Conservation (phyloP, 2,113 vertebrate species). For the Melospiza melodia region DNA sequence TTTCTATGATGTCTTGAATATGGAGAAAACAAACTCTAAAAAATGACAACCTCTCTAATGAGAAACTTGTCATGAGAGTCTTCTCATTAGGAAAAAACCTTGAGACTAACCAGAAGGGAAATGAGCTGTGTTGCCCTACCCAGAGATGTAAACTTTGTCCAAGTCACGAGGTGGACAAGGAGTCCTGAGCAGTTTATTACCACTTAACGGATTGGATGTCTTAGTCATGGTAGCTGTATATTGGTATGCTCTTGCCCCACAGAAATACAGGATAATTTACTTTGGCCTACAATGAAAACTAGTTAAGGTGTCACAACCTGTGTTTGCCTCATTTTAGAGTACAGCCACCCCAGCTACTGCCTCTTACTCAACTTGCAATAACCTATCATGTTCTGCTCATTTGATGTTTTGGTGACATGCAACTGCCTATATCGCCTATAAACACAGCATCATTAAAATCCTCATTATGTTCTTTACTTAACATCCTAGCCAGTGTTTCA, state of each 20-base stretch:
- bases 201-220: background rate
- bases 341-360: background rate
- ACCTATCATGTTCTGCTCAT: background rate
- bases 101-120: background rate
- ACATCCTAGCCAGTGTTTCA: background rate
- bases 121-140: background rate
- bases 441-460: background rate
- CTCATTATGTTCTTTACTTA: background rate
- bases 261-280: background rate
- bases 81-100: background rate
- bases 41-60: background rate
- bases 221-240: background rate
- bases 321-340: background rate
- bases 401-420: background rate
- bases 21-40: background rate
- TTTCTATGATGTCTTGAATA: background rate
- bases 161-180: background rate
- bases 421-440: background rate
- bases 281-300: background rate
- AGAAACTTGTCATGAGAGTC: background rate
- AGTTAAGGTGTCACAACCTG: background rate
- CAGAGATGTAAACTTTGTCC: background rate
- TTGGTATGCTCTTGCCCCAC: background rate
- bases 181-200: background rate
- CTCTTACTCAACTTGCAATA: background rate